A percentile compares a stretch with the other conserved stretches of the same genome.
phyloP scores from a whole-genome alignment of 2,797 vertebrate genomes.

The Melanotaenia maccullochi region DNA sequence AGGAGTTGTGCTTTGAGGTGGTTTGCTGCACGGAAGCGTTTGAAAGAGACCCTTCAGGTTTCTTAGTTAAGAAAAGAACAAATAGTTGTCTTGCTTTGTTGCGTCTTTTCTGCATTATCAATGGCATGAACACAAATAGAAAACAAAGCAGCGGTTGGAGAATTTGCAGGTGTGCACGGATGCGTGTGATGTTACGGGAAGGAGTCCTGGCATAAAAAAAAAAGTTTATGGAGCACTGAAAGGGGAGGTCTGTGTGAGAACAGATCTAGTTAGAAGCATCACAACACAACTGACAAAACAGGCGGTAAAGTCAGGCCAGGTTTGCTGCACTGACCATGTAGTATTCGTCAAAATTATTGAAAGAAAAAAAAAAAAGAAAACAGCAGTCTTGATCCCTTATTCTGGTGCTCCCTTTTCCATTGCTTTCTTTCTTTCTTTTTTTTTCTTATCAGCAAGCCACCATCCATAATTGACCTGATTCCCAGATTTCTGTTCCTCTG shows the following conservation, averaged over 20 bases:
- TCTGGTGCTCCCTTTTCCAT: constrained; percentile 52
- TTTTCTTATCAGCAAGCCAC: constrained; percentile 79
- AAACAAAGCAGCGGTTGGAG: constrained; percentile 73
- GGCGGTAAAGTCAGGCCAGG: constrained; percentile 70
- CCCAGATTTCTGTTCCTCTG: constrained; percentile 86
- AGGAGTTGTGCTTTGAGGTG: constrained; percentile 75
- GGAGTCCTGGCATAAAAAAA: constrained; percentile 45
- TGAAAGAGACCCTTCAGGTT: constrained; percentile 77
- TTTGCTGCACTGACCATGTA: constrained; percentile 60
- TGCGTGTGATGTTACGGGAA: constrained; percentile 70
- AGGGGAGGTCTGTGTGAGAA: constrained; percentile 80
- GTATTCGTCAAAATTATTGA: constrained; percentile 53
- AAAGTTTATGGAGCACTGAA: constrained; percentile 71
- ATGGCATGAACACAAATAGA: constrained; percentile 70
- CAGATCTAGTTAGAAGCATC: constrained; percentile 81
- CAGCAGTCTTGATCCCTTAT: constrained; percentile 59
- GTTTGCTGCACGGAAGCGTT: constrained; percentile 66
- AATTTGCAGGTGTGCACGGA: constrained; percentile 83
- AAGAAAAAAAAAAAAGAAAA: constrained; percentile 42
- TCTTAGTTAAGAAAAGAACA: constrained; percentile 78
- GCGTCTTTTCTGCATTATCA: constrained; percentile 74
- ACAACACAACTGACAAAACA: constrained; percentile 78
- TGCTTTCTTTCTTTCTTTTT: constrained; percentile 60
- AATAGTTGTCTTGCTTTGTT: constrained; percentile 77
- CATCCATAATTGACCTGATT: constrained; percentile 88